phyloP scores from a whole-genome alignment of 2,113 vertebrate species.

The Labeo rohita region DNA sequence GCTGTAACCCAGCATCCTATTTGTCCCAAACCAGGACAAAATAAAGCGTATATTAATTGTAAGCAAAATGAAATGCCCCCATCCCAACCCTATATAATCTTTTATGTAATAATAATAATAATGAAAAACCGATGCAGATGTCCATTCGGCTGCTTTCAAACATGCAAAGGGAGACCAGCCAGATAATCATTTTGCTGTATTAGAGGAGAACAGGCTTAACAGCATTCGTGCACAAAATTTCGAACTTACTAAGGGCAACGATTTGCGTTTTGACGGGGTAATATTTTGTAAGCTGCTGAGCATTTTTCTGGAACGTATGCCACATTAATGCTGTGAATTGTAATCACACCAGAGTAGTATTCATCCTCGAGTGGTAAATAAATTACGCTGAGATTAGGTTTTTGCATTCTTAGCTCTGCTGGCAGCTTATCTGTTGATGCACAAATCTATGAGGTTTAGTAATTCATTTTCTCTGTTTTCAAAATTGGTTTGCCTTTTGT shows the following conservation, averaged over 20 bases:
- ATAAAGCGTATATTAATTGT: slow-evolving; percentile 47
- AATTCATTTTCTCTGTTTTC: slow-evolving; percentile 42
- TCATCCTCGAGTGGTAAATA: slow-evolving; percentile 44
- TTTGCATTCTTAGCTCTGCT: slow-evolving; percentile 45
- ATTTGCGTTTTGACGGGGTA: slow-evolving; percentile 8
- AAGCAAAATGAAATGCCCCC: slow-evolving; percentile 49
- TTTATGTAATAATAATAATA: slow-evolving; percentile 55
- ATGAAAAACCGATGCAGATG: slow-evolving; percentile 47
- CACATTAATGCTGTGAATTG: slow-evolving; percentile 44
- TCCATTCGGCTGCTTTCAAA: slow-evolving; percentile 39
- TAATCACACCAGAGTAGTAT: slow-evolving; percentile 49
- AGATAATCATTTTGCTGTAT: slow-evolving; percentile 48
- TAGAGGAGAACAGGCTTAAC: slow-evolving; percentile 46
- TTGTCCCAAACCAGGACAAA: slow-evolving; percentile 18
- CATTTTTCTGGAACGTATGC: slow-evolving; percentile 41
- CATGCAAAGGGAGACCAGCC: slow-evolving; percentile 45
- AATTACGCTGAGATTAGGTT: slow-evolving; percentile 54
- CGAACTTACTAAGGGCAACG: not conserved
- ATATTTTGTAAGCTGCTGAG: slow-evolving; percentile 33
- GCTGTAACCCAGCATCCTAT: slow-evolving; percentile 17
- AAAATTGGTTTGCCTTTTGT: slow-evolving; percentile 32
- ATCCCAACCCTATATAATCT: slow-evolving; percentile 40
- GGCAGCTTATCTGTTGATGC: slow-evolving; percentile 41
- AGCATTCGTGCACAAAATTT: slow-evolving; percentile 29
- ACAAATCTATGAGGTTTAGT: slow-evolving; percentile 37